Evolutionary conservation across 2,797 vertebrate genomes (phyloP).

Genomic region (Sciaenops ocellatus): DNA sequence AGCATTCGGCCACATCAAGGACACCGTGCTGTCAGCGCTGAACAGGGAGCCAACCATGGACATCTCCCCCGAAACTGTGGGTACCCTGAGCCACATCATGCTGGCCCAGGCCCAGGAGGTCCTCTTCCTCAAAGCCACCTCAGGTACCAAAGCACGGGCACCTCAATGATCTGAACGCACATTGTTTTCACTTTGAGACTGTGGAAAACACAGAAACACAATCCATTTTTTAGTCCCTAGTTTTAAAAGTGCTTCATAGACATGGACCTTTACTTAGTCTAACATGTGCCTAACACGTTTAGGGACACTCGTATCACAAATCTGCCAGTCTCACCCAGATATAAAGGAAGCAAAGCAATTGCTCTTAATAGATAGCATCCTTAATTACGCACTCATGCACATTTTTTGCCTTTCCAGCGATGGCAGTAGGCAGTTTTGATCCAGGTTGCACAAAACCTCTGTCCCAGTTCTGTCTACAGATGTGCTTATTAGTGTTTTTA

Average conservation of each 20-base stretch:
- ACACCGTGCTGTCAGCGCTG: conserved; percentile 95
- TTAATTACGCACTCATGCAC: conserved; percentile 42
- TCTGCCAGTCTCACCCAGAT: conserved; percentile 6
- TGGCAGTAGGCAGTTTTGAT: conserved; percentile 41
- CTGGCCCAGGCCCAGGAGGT: conserved; percentile 99
- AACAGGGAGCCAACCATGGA: conserved; percentile 97
- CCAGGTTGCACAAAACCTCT: conserved; percentile 27
- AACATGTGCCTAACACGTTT: conserved; percentile 15
- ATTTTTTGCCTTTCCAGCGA: conserved; percentile 36
- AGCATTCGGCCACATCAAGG: conserved; percentile 97
- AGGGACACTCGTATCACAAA: conserved; percentile 16
- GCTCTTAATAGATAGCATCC: conserved; percentile 23
- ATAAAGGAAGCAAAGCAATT: conserved; percentile 15
- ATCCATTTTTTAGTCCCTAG: neutral
- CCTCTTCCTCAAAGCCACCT: conserved; percentile 97
- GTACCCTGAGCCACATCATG: conserved; percentile 97
- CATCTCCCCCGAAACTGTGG: conserved; percentile 96
- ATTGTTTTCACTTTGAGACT: neutral
- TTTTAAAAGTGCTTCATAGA: conserved; percentile 18
- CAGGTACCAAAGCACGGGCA: conserved; percentile 84
- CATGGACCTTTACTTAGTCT: neutral
- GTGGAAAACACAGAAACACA: neutral
- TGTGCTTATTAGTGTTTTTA: conserved; percentile 45
- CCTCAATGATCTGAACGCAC: neutral
- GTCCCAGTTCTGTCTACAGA: conserved; percentile 66